phyloP scores from a whole-genome alignment of 2,888 invertebrate genomes.

The Drosophila neonasuta region DNA sequence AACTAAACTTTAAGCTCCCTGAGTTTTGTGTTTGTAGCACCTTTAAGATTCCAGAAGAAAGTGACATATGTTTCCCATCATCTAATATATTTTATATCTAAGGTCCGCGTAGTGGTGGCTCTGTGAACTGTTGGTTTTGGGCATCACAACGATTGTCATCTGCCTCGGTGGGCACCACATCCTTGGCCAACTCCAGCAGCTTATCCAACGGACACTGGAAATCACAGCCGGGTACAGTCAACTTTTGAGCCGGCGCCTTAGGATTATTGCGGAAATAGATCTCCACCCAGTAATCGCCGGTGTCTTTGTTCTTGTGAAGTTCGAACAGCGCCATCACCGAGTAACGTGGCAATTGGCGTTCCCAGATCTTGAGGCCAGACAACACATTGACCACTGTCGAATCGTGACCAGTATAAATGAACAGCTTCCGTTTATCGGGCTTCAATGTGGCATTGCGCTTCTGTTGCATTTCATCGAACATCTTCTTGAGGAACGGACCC shows the following conservation, averaged over 20 bases:
- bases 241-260: constrained; percentile 82
- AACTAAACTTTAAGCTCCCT: constrained; percentile 43
- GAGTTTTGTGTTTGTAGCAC: constrained; percentile 35
- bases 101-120: constrained; percentile 83
- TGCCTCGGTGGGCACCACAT: constrained; percentile 84
- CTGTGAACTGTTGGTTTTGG: constrained; percentile 83
- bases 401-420: constrained; percentile 88
- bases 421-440: constrained; percentile 84
- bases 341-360: constrained; percentile 86
- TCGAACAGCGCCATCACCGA: constrained; percentile 86
- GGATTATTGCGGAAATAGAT: constrained; percentile 84
- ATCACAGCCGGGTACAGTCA: constrained; percentile 86
- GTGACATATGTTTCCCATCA: neutral
- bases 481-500: constrained; percentile 85
- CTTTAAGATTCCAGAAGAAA: constrained; percentile 21
- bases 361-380: constrained; percentile 86
- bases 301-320: constrained; percentile 83
- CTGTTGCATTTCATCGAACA: constrained; percentile 85
- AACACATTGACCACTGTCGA: constrained; percentile 87
- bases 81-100: constrained; percentile 44
- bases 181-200: constrained; percentile 83
- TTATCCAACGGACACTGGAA: constrained; percentile 85
- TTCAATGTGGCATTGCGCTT: constrained; percentile 82
- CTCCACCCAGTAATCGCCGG: constrained; percentile 83
- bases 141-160: constrained; percentile 84